Evolutionary conservation across 2,888 invertebrate species (phyloP).

Genomic region (Ichneumoninae sp.): DNA sequence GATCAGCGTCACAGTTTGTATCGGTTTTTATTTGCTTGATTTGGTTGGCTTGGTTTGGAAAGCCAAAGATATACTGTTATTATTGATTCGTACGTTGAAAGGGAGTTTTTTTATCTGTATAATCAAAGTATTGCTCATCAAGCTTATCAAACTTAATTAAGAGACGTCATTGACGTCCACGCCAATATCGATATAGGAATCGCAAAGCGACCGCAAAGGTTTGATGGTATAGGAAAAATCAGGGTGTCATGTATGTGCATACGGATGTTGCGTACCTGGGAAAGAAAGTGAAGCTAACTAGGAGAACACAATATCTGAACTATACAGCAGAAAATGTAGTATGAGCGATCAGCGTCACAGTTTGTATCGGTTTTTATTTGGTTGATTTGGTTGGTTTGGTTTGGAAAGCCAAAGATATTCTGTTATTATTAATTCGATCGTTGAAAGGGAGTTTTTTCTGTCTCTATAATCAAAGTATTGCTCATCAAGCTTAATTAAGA

Average conservation of each 20-base stretch:
- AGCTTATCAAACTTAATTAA: no score
- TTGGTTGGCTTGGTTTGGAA: no score
- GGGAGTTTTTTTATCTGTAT: background rate
- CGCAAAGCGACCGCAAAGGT: slow-evolving; percentile 27
- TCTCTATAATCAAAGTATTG: no score
- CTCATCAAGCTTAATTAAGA: no score
- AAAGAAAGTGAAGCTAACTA: background rate
- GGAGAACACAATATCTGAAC: background rate
- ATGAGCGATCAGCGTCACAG: background rate
- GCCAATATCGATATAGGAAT: slow-evolving; percentile 30
- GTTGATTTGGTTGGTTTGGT: no score
- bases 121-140: no score
- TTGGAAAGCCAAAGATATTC: background rate
- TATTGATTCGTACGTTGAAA: background rate
- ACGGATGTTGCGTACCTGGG: background rate
- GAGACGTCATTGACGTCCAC: background rate
- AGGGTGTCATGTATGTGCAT: slow-evolving; percentile 8
- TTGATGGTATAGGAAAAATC: slow-evolving; percentile 19
- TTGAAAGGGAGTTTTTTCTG: background rate
- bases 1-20: background rate
- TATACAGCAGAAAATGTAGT: background rate
- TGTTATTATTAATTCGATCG: background rate
- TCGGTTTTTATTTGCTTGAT: background rate
- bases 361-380: background rate
- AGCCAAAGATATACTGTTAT: background rate